Conservation (phyloP, 2,888 invertebrate genomes). For the Morpho helenor region DNA sequence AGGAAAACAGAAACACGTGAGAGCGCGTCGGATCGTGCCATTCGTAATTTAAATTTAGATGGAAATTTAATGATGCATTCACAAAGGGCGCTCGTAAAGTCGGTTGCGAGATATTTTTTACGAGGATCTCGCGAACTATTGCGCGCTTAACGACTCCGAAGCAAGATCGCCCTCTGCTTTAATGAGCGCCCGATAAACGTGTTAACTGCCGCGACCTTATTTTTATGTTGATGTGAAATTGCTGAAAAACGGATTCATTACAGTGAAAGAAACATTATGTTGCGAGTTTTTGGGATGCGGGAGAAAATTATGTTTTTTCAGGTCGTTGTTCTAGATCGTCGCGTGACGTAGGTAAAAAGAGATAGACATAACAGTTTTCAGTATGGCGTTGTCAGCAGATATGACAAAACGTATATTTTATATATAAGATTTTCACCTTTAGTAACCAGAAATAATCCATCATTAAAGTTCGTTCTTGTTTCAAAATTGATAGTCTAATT, state of each 20-base stretch:
- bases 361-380: too few relatives aligned
- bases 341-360: neutral
- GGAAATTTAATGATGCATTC: conserved; percentile 79
- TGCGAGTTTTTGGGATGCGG: conserved; percentile 28
- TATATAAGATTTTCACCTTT: too few relatives aligned
- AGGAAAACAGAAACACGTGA: conserved; percentile 78
- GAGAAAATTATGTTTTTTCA: conserved; percentile 36
- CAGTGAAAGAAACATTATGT: conserved; percentile 44
- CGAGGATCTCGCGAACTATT: conserved; percentile 79
- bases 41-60: conserved; percentile 79
- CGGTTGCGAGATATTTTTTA: conserved; percentile 79
- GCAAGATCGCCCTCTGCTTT: conserved; percentile 78
- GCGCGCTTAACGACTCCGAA: conserved; percentile 79
- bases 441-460: too few relatives aligned
- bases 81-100: conserved; percentile 79
- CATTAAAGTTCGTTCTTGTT: too few relatives aligned
- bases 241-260: conserved; percentile 76
- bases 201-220: conserved; percentile 78
- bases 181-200: conserved; percentile 79
- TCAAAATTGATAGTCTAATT: too few relatives aligned
- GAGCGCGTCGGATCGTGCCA: conserved; percentile 69
- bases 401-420: too few relatives aligned
- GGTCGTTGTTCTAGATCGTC: conserved; percentile 17
- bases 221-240: conserved; percentile 76
- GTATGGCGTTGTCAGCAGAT: too few relatives aligned